Conservation (phyloP, 2,888 invertebrate genomes). For the Epistrophe grossulariae region DNA sequence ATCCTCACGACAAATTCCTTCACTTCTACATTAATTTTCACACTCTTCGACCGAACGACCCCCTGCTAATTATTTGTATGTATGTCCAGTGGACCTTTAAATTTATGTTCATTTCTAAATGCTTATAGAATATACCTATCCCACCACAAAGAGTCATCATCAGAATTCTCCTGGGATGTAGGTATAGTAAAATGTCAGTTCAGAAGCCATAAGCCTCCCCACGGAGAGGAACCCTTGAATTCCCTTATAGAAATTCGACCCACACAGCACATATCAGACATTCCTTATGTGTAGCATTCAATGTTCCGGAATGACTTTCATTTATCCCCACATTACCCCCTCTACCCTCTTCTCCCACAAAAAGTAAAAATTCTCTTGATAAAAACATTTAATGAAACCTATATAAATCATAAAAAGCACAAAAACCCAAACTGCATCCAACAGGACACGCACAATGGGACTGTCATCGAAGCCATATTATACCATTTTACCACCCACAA, state of each 20-base stretch:
- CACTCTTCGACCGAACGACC: conserved; percentile 11
- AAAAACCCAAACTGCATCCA: conserved; percentile 49
- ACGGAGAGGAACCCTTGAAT: conserved; percentile 38
- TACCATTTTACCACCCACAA: conserved; percentile 63
- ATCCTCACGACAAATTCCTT: conserved; percentile 48
- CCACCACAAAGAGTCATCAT: conserved; percentile 54
- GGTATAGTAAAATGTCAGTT: conserved; percentile 56
- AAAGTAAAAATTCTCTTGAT: conserved; percentile 37
- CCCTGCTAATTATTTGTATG: conserved; percentile 67
- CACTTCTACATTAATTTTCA: not conserved
- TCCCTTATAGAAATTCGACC: conserved; percentile 2
- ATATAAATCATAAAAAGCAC: conserved; percentile 72
- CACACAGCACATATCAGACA: conserved; percentile 37
- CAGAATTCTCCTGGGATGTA: conserved; percentile 44
- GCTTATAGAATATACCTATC: not conserved
- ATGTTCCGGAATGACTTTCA: conserved; percentile 60
- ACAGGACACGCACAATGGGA: conserved; percentile 47
- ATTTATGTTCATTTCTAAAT: conserved; percentile 68
- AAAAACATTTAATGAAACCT: conserved; percentile 74
- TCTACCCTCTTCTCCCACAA: not conserved
- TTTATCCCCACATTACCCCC: not conserved
- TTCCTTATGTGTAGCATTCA: conserved; percentile 58
- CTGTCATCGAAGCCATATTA: conserved; percentile 62
- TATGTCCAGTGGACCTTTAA: conserved; percentile 44
- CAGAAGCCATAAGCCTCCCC: conserved; percentile 62